Evolutionary conservation across 2,113 vertebrate species (phyloP).

Genomic region (Protobothrops mucrosquamatus): DNA sequence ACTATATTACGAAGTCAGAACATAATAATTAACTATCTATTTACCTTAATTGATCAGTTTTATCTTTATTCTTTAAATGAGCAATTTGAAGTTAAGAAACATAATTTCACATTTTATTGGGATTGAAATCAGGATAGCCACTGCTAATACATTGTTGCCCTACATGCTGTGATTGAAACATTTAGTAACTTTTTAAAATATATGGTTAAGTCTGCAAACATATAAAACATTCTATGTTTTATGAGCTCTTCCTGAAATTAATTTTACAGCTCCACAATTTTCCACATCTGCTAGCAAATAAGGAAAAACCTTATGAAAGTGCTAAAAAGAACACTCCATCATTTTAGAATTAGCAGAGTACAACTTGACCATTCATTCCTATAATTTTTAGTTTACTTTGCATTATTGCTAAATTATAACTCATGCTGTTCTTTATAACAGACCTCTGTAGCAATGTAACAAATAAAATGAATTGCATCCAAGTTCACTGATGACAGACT

Average conservation of each 20-base stretch:
- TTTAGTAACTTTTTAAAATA: neutral
- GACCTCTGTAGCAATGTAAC: neutral
- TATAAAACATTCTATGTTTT: neutral
- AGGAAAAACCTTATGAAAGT: neutral
- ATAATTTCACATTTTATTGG: neutral
- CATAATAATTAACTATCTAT: neutral
- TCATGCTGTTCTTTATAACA: neutral
- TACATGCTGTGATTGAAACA: neutral
- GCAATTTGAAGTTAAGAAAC: neutral
- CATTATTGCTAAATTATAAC: neutral
- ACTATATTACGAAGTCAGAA: neutral
- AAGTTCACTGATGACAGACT: neutral
- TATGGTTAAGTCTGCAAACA: neutral
- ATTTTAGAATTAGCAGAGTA: neutral
- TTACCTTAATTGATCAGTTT: neutral
- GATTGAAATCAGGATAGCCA: neutral
- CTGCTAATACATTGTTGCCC: neutral
- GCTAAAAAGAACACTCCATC: neutral
- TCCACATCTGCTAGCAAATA: constrained; percentile 7
- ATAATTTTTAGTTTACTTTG: neutral
- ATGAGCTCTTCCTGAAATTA: neutral
- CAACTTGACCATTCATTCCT: neutral
- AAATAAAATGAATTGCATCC: neutral
- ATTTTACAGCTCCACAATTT: constrained; percentile 55
- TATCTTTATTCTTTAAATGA: neutral